These are phyloP conservation scores for Hoplodrina blanda DNA, from an alignment of 2,888 invertebrate genomes.

Conservation along the genomic window DNA sequence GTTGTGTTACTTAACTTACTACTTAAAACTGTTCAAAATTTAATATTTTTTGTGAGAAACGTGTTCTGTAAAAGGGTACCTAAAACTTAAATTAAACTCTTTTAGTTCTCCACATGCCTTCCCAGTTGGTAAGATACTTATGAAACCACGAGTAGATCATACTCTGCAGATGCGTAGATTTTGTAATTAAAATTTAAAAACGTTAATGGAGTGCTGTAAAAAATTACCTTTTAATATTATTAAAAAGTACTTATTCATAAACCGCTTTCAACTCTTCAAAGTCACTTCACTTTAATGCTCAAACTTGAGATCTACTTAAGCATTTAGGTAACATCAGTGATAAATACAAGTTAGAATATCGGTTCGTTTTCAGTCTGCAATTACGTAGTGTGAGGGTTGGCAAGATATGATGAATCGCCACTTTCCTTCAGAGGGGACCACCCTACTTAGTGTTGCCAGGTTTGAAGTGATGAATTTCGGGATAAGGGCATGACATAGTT, in stretches of 20 bases:
- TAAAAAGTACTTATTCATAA: slow-evolving; percentile 16
- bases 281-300: slow-evolving; percentile 41
- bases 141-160: not conserved
- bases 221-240: slow-evolving; percentile 37
- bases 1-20: too few relatives aligned
- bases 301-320: slow-evolving; percentile 47
- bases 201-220: slow-evolving; percentile 34
- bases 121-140: not conserved
- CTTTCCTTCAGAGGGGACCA: slow-evolving; percentile 61
- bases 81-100: not conserved
- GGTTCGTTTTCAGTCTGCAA: slow-evolving; percentile 62
- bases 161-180: not conserved
- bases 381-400: slow-evolving; percentile 63
- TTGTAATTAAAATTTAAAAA: slow-evolving; percentile 17
- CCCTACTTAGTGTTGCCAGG: slow-evolving; percentile 51
- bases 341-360: slow-evolving; percentile 57
- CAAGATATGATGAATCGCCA: slow-evolving; percentile 68
- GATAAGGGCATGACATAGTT: slow-evolving; percentile 30
- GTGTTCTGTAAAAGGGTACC: not conserved
- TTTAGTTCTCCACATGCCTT: not conserved
- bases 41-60: too few relatives aligned
- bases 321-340: slow-evolving; percentile 51
- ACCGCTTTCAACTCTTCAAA: slow-evolving; percentile 42
- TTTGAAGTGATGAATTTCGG: slow-evolving; percentile 24
- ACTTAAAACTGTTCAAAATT: not conserved